A percentile compares a stretch with the other conserved stretches of the same genome.
These are phyloP conservation scores for Calliphora vomitoria DNA, from an alignment of 2,888 invertebrate genomes.

Conservation along the genomic window DNA sequence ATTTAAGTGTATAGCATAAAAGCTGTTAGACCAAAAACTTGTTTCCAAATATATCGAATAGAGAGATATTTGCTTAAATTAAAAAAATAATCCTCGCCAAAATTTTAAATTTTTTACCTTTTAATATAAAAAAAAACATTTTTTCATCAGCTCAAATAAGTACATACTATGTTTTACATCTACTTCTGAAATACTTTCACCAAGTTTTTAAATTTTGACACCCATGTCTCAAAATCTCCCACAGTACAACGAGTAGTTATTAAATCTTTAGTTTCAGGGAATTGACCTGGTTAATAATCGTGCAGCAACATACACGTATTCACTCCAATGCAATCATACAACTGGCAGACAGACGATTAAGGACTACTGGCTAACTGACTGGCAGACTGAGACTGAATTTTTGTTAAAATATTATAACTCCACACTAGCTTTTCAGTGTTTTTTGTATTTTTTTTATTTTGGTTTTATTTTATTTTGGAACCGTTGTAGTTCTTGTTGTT, in stretches of 20 bases:
- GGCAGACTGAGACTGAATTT: conserved; percentile 30
- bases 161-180: too few species aligned
- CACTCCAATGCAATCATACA: conserved; percentile 8
- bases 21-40: too few species aligned
- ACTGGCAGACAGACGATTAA: background rate
- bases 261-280: conserved; percentile 65
- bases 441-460: conserved; percentile 14
- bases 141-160: too few species aligned
- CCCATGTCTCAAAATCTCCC: background rate
- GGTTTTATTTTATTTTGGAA: too few species aligned
- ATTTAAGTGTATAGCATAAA: too few species aligned
- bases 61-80: too few species aligned
- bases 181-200: background rate
- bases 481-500: conserved; percentile 17
- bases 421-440: conserved; percentile 20
- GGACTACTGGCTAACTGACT: background rate
- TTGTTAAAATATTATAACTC: conserved; percentile 60
- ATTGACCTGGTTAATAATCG: conserved; percentile 64
- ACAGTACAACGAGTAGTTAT: conserved; percentile 8
- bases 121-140: too few species aligned
- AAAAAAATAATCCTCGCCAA: too few species aligned
- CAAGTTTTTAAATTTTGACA: background rate
- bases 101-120: too few species aligned
- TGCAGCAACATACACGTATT: conserved; percentile 23
- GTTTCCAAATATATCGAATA: too few species aligned